phyloP scores from a whole-genome alignment of 2,113 vertebrate genomes.

The Telmatochromis bifrenatus region DNA sequence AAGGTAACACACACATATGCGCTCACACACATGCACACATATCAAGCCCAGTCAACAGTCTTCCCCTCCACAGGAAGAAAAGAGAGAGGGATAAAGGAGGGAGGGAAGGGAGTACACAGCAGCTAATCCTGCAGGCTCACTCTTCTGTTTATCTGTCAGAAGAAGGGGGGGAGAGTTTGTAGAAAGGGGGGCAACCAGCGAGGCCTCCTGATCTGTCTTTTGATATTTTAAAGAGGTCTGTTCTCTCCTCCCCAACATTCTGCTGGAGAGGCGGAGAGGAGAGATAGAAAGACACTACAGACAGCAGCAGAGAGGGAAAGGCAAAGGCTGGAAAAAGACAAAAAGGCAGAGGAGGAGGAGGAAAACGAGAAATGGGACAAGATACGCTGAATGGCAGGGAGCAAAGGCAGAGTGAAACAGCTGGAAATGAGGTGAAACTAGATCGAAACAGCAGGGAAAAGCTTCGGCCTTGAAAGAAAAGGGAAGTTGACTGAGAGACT shows the following conservation, averaged over 20 bases:
- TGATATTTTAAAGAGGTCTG: conserved; percentile 75
- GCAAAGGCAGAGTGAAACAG: conserved; percentile 29
- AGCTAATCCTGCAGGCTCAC: conserved; percentile 65
- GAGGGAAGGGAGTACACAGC: conserved; percentile 41
- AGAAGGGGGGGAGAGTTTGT: conserved; percentile 45
- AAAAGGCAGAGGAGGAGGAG: conserved; percentile 24
- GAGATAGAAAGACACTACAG: conserved; percentile 22
- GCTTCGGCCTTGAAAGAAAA: conserved; percentile 54
- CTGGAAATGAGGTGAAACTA: conserved; percentile 29
- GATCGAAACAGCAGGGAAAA: conserved; percentile 46
- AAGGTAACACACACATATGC: conserved; percentile 39
- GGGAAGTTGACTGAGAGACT: conserved; percentile 36
- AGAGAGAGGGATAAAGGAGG: conserved; percentile 52
- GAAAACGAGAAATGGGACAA: not conserved
- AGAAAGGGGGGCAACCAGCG: conserved; percentile 28
- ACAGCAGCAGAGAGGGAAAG: not conserved
- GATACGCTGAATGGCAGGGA: conserved; percentile 23
- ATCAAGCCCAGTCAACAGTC: conserved; percentile 45
- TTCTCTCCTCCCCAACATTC: conserved; percentile 60
- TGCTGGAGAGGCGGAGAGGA: conserved; percentile 18
- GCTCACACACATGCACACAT: conserved; percentile 22
- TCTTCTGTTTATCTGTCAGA: conserved; percentile 58
- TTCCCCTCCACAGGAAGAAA: conserved; percentile 51
- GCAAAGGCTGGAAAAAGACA: conserved; percentile 19
- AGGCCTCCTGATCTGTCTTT: conserved; percentile 67